A percentile compares a stretch with the other conserved stretches of the same genome.
Evolutionary conservation across 1,140 invertebrate genomes (phyloP).

Genomic region (Papilio dardanus): DNA sequence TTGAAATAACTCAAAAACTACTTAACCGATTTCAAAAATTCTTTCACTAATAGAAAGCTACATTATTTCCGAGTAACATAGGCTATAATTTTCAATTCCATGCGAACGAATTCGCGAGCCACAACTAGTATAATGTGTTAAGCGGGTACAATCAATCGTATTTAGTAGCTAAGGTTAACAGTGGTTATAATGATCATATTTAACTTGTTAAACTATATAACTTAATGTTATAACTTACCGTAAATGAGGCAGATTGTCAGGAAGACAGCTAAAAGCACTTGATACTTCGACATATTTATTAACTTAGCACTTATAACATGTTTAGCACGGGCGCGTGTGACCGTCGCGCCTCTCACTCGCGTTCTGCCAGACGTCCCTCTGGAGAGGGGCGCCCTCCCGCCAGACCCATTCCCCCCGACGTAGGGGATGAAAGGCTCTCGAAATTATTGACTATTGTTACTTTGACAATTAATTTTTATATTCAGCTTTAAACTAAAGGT

Average conservation of each 20-base stretch:
- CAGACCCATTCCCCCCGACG: not conserved
- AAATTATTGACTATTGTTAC: constrained; percentile 31
- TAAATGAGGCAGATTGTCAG: not conserved
- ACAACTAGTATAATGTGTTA: too few relatives aligned
- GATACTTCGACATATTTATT: constrained; percentile 26
- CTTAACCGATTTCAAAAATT: too few relatives aligned
- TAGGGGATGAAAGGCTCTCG: constrained; percentile 19
- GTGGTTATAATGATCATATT: too few relatives aligned
- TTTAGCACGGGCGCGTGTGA: not conserved
- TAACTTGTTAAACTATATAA: not conserved
- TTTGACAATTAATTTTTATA: not conserved
- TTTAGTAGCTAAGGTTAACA: too few relatives aligned
- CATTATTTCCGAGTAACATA: too few relatives aligned
- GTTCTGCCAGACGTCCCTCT: constrained; percentile 19
- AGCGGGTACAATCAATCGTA: too few relatives aligned
- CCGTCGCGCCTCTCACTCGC: constrained; percentile 17
- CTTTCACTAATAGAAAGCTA: too few relatives aligned
- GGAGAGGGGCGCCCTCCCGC: not conserved
- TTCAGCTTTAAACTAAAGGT: not conserved
- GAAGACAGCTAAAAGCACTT: not conserved
- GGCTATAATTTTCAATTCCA: too few relatives aligned
- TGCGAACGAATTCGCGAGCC: too few relatives aligned
- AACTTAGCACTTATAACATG: constrained; percentile 15
- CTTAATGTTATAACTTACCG: not conserved
- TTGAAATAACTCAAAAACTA: too few relatives aligned